Evolutionary conservation across 2,797 vertebrate species (phyloP).

Genomic region (Lagorchestes hirsutus): DNA sequence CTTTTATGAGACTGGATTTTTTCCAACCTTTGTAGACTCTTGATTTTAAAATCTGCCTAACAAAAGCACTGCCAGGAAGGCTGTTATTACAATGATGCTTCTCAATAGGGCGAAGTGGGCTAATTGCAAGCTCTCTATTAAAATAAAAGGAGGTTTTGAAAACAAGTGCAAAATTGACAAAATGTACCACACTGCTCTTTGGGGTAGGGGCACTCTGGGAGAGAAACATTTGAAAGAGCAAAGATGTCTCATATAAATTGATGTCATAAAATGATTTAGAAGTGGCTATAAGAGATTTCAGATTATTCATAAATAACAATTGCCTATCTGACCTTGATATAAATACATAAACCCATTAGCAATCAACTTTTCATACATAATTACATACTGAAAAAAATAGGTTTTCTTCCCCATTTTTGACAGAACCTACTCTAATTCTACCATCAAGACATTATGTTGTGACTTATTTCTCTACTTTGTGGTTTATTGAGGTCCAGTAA

Average conservation of each 20-base stretch:
- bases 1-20: constrained; percentile 84
- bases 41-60: constrained; percentile 87
- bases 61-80: constrained; percentile 87
- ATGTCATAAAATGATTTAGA: constrained; percentile 78
- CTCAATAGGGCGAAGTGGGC: constrained; percentile 86
- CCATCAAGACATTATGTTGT: constrained; percentile 74
- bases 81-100: constrained; percentile 87
- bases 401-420: constrained; percentile 80
- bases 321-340: constrained; percentile 86
- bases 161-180: constrained; percentile 86
- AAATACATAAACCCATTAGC: constrained; percentile 88
- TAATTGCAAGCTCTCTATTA: constrained; percentile 88
- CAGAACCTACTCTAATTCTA: constrained; percentile 82
- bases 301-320: constrained; percentile 86
- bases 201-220: constrained; percentile 71
- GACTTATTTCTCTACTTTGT: constrained; percentile 74
- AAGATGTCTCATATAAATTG: constrained; percentile 84
- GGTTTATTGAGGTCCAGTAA: constrained; percentile 75
- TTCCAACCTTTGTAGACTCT: constrained; percentile 84
- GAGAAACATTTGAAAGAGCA: constrained; percentile 83
- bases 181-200: constrained; percentile 82
- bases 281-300: constrained; percentile 85
- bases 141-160: constrained; percentile 87
- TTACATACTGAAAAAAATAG: constrained; percentile 85
- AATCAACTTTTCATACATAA: constrained; percentile 87